Base-by-base conservation (phyloP, 2,113 vertebrate genomes). In the Barbus barbus region DNA sequence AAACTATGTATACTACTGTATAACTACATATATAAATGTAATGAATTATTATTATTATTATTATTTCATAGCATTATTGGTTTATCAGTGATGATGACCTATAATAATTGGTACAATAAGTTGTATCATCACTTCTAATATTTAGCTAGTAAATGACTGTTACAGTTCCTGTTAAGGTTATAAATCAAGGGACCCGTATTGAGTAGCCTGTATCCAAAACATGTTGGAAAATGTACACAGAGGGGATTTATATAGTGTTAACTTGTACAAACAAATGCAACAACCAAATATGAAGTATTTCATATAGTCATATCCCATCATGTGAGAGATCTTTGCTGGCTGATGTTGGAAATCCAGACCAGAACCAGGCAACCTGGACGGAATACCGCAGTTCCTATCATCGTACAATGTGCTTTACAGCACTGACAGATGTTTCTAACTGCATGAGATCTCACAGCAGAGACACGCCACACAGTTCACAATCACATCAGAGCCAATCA, bases 401-500 rank as follows among this genome's bases (percentile, higher is more conserved):
- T 18, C 2, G 18, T 2, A 1, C 18, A 2, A 53, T 22, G 11
- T 72, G 67, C 41, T 41, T 72, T 20, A 72, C 36, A 41, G 22
- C 22, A 24, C 5, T 12, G 36, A 41, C 36, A 72, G 67, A 41
- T 41, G 67, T 72, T 72, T 72, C 67, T 72, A 4, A 0, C 20
- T 22, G 67, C 65, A 36, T 69, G 65, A 69, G 18, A 69, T 69
- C 18, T 69, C 18, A 9, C 65, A 69, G 28, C 31, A 36, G 16
- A 31, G 63, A 31, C 16, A 8, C 16, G 28, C 1, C 67, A 38
- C 31, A n/a, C 20, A 41, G 20, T 41, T 72, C 69, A 41, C 69
- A 41, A 72, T 72, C 69, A 41, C 69, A 72, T 24, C 69, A 72
- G 69, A 24, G 36, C 36, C 69, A 72, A 41, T 72, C 69, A 72